A percentile compares a stretch with the other conserved stretches of the same genome.
These are phyloP conservation scores for Aphidoletes aphidimyza DNA, from an alignment of 2,888 invertebrate genomes.

Conservation along the genomic window DNA sequence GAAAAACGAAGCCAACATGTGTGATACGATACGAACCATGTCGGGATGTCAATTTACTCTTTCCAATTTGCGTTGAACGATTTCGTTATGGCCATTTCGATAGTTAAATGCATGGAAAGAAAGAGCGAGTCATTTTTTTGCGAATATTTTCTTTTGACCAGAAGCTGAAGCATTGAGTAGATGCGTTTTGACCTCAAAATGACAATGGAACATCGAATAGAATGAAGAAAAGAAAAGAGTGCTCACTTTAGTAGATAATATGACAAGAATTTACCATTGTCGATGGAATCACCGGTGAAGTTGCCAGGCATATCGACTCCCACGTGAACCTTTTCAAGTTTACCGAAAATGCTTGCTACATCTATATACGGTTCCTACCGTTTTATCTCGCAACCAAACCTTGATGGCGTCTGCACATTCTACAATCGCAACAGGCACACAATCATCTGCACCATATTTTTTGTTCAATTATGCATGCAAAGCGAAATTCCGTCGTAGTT, in stretches of 20 bases:
- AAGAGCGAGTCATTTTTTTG: no score
- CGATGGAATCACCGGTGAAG: not conserved
- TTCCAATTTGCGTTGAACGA: no score
- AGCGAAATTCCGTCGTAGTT: not conserved
- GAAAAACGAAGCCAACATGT: no score
- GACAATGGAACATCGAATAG: not conserved
- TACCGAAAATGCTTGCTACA: not conserved
- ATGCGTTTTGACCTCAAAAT: not conserved
- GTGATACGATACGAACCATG: no score
- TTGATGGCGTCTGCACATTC: not conserved
- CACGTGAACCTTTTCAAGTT: not conserved
- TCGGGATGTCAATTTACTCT: no score
- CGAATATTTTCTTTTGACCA: no score
- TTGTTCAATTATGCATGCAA: slow-evolving; percentile 19
- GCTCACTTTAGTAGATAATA: not conserved
- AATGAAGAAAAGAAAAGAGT: not conserved
- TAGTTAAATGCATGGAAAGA: no score
- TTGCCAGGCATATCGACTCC: not conserved
- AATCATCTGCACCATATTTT: not conserved
- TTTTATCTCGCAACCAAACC: not conserved
- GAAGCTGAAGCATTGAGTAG: not conserved
- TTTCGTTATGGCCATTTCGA: no score
- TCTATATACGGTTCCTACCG: not conserved
- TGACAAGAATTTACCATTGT: not conserved
- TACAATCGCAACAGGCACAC: not conserved